These are phyloP conservation scores for Anhinga rufa DNA, from an alignment of 2,113 vertebrate genomes.

Conservation along the genomic window DNA sequence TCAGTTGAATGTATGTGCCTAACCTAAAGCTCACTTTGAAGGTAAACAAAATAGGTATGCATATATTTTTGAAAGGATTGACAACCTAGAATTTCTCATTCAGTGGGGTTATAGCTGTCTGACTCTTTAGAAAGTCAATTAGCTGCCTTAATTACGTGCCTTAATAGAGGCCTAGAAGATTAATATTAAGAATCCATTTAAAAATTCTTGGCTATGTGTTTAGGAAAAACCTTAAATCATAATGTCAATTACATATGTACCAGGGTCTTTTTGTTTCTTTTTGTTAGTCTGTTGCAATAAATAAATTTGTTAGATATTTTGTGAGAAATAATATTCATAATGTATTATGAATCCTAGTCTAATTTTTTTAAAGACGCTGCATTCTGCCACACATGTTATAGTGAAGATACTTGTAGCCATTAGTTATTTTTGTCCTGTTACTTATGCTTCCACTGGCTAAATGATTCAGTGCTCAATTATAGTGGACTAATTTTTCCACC, in stretches of 20 bases:
- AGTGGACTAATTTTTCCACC: background rate
- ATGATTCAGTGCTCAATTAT: background rate
- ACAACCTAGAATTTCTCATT: background rate
- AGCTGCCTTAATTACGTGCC: background rate
- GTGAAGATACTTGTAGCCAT: background rate
- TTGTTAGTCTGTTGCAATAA: background rate
- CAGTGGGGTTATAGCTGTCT: background rate
- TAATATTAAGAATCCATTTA: background rate
- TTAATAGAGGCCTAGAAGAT: background rate
- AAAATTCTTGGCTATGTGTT: background rate
- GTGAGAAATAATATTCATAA: background rate
- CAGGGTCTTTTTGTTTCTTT: background rate
- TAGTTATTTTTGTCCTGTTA: background rate
- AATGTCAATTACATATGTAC: background rate
- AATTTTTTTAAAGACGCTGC: background rate
- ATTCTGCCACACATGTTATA: background rate
- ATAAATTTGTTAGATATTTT: background rate
- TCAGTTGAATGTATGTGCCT: background rate
- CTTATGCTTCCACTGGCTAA: background rate
- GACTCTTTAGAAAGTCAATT: background rate
- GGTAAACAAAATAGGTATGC: background rate
- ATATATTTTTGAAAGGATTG: background rate
- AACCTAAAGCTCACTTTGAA: background rate
- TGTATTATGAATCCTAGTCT: background rate
- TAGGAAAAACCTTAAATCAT: background rate